Conservation (phyloP, 2,113 vertebrate genomes). For the Silurus glanis region DNA sequence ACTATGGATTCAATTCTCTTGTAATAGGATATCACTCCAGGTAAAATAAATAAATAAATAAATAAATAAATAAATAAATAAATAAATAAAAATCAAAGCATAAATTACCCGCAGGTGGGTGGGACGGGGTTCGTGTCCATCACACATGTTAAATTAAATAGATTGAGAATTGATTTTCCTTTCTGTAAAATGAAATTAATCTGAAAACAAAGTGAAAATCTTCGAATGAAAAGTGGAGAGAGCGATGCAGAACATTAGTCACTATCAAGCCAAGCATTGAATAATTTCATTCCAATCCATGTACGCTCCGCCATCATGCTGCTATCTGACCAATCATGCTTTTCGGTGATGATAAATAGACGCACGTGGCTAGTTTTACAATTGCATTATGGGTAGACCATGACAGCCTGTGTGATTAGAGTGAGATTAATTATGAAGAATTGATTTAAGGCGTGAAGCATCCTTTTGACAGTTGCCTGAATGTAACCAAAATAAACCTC, state of each 20-base stretch:
- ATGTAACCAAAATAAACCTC: constrained; percentile 24
- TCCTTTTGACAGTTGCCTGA: constrained; percentile 33
- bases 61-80: too few relatives aligned
- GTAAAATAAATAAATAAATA: constrained; percentile 43
- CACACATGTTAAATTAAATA: constrained; percentile 66
- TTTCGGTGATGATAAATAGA: constrained; percentile 56
- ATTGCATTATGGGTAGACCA: constrained; percentile 51
- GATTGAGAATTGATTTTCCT: constrained; percentile 59
- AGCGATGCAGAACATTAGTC: background rate
- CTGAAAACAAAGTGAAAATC: constrained; percentile 17
- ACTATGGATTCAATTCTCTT: constrained; percentile 71
- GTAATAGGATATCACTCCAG: constrained; percentile 64
- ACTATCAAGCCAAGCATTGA: constrained; percentile 3
- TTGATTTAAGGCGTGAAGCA: constrained; percentile 46
- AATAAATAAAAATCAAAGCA: constrained; percentile 44
- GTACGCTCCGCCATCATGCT: background rate
- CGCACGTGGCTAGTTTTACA: constrained; percentile 55
- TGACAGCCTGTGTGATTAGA: constrained; percentile 50
- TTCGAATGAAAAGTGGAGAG: background rate
- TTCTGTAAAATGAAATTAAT: constrained; percentile 35
- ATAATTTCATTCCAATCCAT: constrained; percentile 18
- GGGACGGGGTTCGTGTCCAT: constrained; percentile 48
- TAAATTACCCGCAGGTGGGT: constrained; percentile 67
- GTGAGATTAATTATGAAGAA: constrained; percentile 48
- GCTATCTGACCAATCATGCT: constrained; percentile 42